A percentile compares a stretch with the other conserved stretches of the same genome.
phyloP scores from a whole-genome alignment of 23 tunicate species.

The Aplidium turbinatum region DNA sequence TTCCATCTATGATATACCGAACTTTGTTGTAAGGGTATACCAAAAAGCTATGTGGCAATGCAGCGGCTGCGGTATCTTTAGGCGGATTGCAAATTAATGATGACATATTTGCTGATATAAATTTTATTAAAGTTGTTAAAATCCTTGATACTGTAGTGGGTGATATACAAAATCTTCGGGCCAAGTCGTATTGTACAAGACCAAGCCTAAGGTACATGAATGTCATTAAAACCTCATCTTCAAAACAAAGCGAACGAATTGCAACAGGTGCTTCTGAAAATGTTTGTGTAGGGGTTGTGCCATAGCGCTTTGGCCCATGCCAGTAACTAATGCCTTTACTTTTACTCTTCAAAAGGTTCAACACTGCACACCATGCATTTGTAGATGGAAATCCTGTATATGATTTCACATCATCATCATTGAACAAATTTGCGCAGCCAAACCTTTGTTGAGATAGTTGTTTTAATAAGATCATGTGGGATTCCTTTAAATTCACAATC shows the following conservation, averaged over 20 bases:
- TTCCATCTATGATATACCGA: not conserved
- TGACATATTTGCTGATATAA: not conserved
- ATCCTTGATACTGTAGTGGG: not conserved
- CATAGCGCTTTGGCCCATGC: not conserved
- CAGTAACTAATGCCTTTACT: conserved; percentile 1
- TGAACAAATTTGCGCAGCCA: too few relatives aligned
- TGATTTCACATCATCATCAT: too few relatives aligned
- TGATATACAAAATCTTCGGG: not conserved
- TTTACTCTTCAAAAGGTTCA: not conserved
- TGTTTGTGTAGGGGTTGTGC: not conserved
- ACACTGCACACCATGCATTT: too few relatives aligned
- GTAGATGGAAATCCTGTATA: too few relatives aligned
- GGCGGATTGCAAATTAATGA: not conserved
- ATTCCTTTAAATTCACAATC: too few relatives aligned
- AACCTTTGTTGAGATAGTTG: too few relatives aligned
- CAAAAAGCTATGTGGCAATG: too few relatives aligned
- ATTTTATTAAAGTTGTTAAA: conserved; percentile 3
- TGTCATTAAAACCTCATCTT: conserved; percentile 8
- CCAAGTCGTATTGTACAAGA: not conserved
- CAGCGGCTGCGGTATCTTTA: too few relatives aligned
- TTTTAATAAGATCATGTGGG: too few relatives aligned
- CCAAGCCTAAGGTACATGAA: conserved; percentile 9
- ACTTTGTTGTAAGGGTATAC: conserved; percentile 2
- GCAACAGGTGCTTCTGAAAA: not conserved
- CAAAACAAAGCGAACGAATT: not conserved